A percentile compares a stretch with the other conserved stretches of the same genome.
These are phyloP conservation scores for Dimorphilus gyrociliatus DNA, from an alignment of 2,888 invertebrate genomes.

Conservation along the genomic window DNA sequence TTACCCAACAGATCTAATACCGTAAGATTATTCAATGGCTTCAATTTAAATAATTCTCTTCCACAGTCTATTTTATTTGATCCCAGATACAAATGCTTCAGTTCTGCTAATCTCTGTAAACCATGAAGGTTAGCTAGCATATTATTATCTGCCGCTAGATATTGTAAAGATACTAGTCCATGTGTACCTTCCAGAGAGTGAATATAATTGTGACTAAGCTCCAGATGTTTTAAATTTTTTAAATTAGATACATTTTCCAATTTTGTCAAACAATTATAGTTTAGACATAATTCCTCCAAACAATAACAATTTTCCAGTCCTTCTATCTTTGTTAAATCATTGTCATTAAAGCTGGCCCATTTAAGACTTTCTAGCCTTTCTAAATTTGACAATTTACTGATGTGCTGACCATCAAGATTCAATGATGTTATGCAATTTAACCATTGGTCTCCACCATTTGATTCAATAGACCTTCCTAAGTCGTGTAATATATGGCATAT, in stretches of 20 bases:
- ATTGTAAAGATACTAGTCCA: constrained; percentile 17
- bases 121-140: constrained; percentile 22
- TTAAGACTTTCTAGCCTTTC: constrained; percentile 29
- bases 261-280: constrained; percentile 29
- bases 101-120: constrained; percentile 18
- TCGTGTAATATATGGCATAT: too few species aligned
- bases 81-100: constrained; percentile 34
- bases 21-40: constrained; percentile 28
- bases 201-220: constrained; percentile 30
- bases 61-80: constrained; percentile 30
- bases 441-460: too few species aligned
- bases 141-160: constrained; percentile 32
- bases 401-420: constrained; percentile 29
- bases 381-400: constrained; percentile 32
- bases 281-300: constrained; percentile 32
- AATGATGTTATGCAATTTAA: constrained; percentile 33
- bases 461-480: too few species aligned
- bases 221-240: constrained; percentile 20
- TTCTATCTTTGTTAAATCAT: constrained; percentile 35
- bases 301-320: constrained; percentile 28
- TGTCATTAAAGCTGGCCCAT: constrained; percentile 36
- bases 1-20: constrained; percentile 36
- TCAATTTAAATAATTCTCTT: constrained; percentile 32
- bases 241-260: constrained; percentile 25
- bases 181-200: constrained; percentile 22